Evolutionary conservation across 2,113 vertebrate genomes (phyloP).

Genomic region (Galeopterus variegatus): DNA sequence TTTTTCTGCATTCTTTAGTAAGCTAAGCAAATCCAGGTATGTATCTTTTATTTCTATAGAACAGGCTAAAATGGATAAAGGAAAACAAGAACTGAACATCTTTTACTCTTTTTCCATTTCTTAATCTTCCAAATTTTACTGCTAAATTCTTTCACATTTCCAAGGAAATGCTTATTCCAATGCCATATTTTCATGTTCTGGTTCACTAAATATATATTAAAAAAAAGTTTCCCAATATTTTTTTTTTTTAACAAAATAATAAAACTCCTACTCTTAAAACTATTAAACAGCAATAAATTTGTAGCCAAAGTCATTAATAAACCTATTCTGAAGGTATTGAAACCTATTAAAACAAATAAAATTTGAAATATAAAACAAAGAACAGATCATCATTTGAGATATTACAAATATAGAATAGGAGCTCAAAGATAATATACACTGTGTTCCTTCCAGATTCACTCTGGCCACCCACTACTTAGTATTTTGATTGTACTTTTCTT

Average conservation of each 20-base stretch:
- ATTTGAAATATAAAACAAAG: conserved; percentile 7
- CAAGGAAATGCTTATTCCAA: not conserved
- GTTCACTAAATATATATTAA: not conserved
- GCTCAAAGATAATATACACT: not conserved
- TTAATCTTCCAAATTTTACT: not conserved
- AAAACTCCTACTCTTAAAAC: not conserved
- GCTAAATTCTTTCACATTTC: not conserved
- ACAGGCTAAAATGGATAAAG: conserved; percentile 3
- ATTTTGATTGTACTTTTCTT: not conserved
- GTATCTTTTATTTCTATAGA: conserved; percentile 50
- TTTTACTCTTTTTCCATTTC: not conserved
- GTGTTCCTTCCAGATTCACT: not conserved
- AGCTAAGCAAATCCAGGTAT: conserved; percentile 18
- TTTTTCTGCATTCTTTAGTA: conserved; percentile 52
- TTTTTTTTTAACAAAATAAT: not conserved
- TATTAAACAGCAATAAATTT: not conserved
- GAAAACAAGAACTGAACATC: not conserved
- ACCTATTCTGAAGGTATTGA: conserved; percentile 5
- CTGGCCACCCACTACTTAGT: conserved; percentile 2
- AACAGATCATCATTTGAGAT: too few relatives aligned
- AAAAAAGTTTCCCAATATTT: not conserved
- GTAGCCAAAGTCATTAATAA: not conserved
- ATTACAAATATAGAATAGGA: not conserved
- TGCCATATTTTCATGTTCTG: not conserved
- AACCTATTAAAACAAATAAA: not conserved